Evolutionary conservation across 1,140 invertebrate species (phyloP).

Genomic region (Sitodiplosis mosellana): DNA sequence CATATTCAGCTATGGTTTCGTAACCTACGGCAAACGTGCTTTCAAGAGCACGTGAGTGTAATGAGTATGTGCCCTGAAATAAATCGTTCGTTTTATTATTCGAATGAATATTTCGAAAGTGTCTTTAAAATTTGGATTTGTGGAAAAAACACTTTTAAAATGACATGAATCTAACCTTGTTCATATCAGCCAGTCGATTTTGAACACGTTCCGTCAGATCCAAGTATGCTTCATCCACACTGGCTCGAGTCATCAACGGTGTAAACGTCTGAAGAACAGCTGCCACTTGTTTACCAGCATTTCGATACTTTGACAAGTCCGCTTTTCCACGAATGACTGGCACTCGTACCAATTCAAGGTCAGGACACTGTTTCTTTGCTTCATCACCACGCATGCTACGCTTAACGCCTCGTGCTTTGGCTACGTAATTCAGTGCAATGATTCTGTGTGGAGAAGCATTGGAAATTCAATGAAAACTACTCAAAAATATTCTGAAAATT

Average conservation of each 20-base stretch:
- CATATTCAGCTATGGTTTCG: constrained; percentile 29
- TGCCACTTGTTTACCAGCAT: constrained; percentile 82
- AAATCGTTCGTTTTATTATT: neutral
- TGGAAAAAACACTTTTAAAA: too few relatives aligned
- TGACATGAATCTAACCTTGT: constrained; percentile 6
- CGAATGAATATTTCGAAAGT: neutral
- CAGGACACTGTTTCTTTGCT: constrained; percentile 72
- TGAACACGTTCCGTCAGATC: constrained; percentile 73
- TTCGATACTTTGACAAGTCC: constrained; percentile 85
- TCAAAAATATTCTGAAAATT: too few relatives aligned
- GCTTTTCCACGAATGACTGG: constrained; percentile 79
- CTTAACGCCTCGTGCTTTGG: constrained; percentile 73
- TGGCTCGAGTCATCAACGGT: constrained; percentile 65
- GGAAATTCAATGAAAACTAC: neutral
- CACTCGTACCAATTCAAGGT: constrained; percentile 67
- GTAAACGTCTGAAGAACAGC: constrained; percentile 69
- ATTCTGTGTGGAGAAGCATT: too few relatives aligned
- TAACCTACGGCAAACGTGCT: constrained; percentile 55
- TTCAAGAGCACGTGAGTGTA: constrained; percentile 24
- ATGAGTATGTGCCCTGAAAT: constrained; percentile 11
- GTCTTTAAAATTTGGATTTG: constrained; percentile 1
- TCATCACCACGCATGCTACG: constrained; percentile 81
- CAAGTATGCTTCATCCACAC: constrained; percentile 91
- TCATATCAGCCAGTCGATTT: constrained; percentile 24
- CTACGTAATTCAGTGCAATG: constrained; percentile 94